phyloP scores from a whole-genome alignment of 2,888 invertebrate genomes.

The Agriopis leucophaearia region DNA sequence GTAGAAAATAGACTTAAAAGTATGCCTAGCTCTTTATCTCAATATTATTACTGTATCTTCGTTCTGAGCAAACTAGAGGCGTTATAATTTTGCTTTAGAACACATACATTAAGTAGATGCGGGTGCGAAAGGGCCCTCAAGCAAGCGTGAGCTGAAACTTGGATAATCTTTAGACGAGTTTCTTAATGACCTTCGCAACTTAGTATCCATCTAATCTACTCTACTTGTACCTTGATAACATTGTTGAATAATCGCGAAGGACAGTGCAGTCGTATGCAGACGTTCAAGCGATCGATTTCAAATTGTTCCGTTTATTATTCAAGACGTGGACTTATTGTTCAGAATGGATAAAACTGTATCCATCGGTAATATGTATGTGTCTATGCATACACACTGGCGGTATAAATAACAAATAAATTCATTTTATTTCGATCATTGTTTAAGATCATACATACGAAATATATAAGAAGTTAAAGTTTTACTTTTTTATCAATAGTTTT shows the following conservation, averaged over 20 bases:
- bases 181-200: constrained; percentile 11
- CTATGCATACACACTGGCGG: constrained; percentile 37
- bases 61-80: background rate
- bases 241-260: constrained; percentile 14
- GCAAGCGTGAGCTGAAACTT: constrained; percentile 21
- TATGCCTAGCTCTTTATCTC: background rate
- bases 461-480: too few species aligned
- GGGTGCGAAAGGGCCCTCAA: constrained; percentile 24
- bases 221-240: background rate
- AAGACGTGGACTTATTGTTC: constrained; percentile 46
- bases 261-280: constrained; percentile 28
- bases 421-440: too few species aligned
- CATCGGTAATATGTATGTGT: constrained; percentile 24
- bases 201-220: constrained; percentile 1
- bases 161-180: constrained; percentile 20
- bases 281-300: constrained; percentile 54
- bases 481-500: too few species aligned
- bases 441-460: too few species aligned
- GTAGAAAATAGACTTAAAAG: background rate
- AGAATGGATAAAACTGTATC: constrained; percentile 51
- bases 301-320: constrained; percentile 60
- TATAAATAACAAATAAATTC: background rate
- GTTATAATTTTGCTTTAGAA: constrained; percentile 15
- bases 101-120: constrained; percentile 22
- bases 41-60: background rate